phyloP scores from a whole-genome alignment of 2,797 vertebrate genomes.

The Leptatherina wallacei region DNA sequence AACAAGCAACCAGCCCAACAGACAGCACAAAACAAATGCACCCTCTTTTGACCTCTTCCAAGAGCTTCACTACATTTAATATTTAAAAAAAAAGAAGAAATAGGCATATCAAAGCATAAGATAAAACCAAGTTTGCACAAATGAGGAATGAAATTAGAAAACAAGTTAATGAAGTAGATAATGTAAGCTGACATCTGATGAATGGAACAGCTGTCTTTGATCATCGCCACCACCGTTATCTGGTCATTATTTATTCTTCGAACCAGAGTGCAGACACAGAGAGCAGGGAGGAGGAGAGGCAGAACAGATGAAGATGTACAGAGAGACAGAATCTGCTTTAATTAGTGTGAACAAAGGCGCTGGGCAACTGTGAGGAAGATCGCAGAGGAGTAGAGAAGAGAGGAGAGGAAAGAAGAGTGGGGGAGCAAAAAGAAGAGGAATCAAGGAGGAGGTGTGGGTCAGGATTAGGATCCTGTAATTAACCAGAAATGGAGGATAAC shows the following conservation, averaged over 20 bases:
- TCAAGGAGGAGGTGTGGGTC: constrained; percentile 67
- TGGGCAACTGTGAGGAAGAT: constrained; percentile 91
- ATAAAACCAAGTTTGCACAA: constrained; percentile 70
- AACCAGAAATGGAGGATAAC: constrained; percentile 76
- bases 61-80: constrained; percentile 49
- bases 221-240: constrained; percentile 76
- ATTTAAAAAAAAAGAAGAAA: constrained; percentile 20
- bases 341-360: constrained; percentile 95
- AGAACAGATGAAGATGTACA: constrained; percentile 93
- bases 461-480: constrained; percentile 89
- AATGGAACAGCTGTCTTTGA: constrained; percentile 85
- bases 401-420: constrained; percentile 32
- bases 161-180: constrained; percentile 84
- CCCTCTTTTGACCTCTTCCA: constrained; percentile 67
- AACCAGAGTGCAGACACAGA: constrained; percentile 77
- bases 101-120: constrained; percentile 60
- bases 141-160: constrained; percentile 78
- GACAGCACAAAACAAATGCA: constrained; percentile 57
- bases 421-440: constrained; percentile 33
- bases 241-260: constrained; percentile 83
- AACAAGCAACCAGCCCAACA: constrained; percentile 68
- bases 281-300: constrained; percentile 75
- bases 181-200: constrained; percentile 82
- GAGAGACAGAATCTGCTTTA: constrained; percentile 95
- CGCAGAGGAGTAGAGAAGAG: constrained; percentile 81